Percentiles rank a stretch among this genome's conserved stretches.
Conservation (phyloP, 2,797 vertebrate genomes). For the Channallabes apus region DNA sequence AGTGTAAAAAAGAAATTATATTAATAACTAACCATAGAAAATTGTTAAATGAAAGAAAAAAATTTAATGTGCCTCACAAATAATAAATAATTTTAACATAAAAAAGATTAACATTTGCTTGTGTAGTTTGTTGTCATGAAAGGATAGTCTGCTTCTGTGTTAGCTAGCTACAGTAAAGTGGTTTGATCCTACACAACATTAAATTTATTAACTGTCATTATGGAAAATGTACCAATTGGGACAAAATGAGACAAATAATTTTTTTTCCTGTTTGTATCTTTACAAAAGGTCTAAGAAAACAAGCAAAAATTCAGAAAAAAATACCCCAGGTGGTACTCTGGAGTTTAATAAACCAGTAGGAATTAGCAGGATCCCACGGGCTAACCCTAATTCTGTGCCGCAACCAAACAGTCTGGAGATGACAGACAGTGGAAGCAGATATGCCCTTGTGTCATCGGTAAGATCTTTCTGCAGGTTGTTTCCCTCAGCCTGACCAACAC, state of each 20-base stretch:
- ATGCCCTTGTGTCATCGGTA: constrained; percentile 47
- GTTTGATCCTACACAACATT: neutral
- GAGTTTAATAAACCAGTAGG: constrained; percentile 43
- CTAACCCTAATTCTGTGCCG: constrained; percentile 40
- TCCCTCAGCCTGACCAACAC: neutral
- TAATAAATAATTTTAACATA: neutral
- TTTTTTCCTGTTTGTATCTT: neutral
- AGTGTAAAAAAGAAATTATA: neutral
- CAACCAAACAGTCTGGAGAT: constrained; percentile 52
- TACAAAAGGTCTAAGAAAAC: constrained; percentile 30
- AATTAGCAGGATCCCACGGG: constrained; percentile 57
- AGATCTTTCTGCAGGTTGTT: neutral
- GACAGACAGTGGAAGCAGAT: constrained; percentile 52
- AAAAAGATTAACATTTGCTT: neutral
- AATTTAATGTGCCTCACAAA: neutral
- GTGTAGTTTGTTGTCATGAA: neutral
- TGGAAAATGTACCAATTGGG: neutral
- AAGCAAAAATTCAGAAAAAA: neutral
- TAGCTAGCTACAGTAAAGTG: too few species aligned
- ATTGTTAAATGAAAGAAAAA: neutral
- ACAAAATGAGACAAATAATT: neutral
- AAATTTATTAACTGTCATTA: neutral
- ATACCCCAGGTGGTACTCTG: neutral
- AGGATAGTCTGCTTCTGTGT: neutral
- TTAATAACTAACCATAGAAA: neutral